These are phyloP conservation scores for Daktulosphaira vitifoliae DNA, from an alignment of 1,140 invertebrate species.

Conservation along the genomic window DNA sequence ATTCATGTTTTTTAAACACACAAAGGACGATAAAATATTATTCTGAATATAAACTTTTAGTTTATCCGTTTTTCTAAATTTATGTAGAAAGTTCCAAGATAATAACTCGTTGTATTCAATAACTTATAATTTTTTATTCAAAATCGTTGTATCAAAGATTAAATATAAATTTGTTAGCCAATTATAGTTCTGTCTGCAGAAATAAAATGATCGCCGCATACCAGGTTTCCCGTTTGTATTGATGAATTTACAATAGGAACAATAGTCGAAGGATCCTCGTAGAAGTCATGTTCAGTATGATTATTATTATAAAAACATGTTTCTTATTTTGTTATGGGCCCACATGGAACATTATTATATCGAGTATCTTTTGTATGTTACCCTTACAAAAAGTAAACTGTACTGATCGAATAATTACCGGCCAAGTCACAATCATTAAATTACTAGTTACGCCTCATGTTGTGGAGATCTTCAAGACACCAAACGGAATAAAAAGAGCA, in stretches of 20 bases:
- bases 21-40: not conserved
- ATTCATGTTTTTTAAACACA: conserved; percentile 18
- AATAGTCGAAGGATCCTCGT: conserved; percentile 30
- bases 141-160: too few relatives aligned
- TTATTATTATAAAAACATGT: conserved; percentile 15
- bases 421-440: conserved; percentile 22
- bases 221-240: conserved; percentile 16
- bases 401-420: conserved; percentile 28
- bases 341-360: not conserved
- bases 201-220: too few relatives aligned
- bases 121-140: too few relatives aligned
- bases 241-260: conserved; percentile 25
- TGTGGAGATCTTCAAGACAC: not conserved
- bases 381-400: not conserved
- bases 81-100: too few relatives aligned
- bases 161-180: too few relatives aligned
- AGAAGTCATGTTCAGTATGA: conserved; percentile 24
- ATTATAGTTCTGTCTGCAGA: too few relatives aligned
- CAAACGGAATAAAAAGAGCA: too few relatives aligned
- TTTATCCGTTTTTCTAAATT: too few relatives aligned
- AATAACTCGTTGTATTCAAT: too few relatives aligned
- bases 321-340: not conserved
- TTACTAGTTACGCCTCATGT: not conserved
- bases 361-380: not conserved
- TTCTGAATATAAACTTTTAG: too few relatives aligned